Percentiles rank a stretch among this genome's conserved stretches.
Evolutionary conservation across 2,888 invertebrate genomes (phyloP).

Genomic region (Hirtodrosophila cameraria): DNA sequence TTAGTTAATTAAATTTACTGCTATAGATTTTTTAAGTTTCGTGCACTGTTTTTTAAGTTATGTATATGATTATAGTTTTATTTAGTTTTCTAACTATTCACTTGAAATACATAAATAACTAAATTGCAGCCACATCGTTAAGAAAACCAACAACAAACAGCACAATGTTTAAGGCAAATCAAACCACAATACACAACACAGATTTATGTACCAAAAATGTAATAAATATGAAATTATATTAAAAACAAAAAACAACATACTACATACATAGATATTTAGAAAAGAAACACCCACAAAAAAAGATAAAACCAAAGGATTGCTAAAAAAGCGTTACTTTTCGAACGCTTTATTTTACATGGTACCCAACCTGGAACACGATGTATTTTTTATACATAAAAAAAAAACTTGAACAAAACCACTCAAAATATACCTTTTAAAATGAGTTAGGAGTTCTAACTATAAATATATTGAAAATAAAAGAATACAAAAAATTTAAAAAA

Average conservation of each 20-base stretch:
- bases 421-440: conserved; percentile 27
- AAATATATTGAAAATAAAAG: too few species aligned
- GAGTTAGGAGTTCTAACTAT: conserved; percentile 3
- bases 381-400: conserved; percentile 66
- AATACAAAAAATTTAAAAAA: too few species aligned
- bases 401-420: conserved; percentile 5
- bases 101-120: conserved; percentile 37
- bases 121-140: conserved; percentile 36
- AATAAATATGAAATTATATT: conserved; percentile 81
- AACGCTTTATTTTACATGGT: conserved; percentile 1
- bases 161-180: conserved; percentile 53
- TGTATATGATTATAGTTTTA: conserved; percentile 61
- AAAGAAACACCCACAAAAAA: conserved; percentile 31
- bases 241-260: conserved; percentile 42
- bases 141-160: conserved; percentile 26
- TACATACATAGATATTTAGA: conserved; percentile 31
- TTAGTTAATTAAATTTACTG: conserved; percentile 49
- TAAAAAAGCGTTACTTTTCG: conserved; percentile 12
- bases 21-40: conserved; percentile 43
- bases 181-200: conserved; percentile 61
- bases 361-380: conserved; percentile 19
- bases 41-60: conserved; percentile 63
- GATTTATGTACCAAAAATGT: conserved; percentile 83
- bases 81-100: conserved; percentile 59
- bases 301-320: conserved; percentile 35